phyloP scores from a whole-genome alignment of 2,113 vertebrate species.

The Phaetusa simplex region DNA sequence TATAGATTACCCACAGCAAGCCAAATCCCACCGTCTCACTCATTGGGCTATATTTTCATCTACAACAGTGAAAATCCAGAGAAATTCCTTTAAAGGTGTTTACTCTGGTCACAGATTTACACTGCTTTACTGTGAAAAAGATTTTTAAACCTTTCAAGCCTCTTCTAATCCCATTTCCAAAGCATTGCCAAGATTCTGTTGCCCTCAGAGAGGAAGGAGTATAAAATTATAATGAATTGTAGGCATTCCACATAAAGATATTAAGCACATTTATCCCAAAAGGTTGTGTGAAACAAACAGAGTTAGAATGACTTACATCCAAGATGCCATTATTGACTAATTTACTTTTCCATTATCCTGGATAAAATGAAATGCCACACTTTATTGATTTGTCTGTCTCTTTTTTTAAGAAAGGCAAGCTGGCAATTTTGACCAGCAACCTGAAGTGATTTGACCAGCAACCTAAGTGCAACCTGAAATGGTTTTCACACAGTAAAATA shows the following conservation, averaged over 20 bases:
- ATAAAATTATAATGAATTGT: background rate
- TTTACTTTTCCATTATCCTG: background rate
- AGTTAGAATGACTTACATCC: background rate
- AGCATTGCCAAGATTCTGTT: background rate
- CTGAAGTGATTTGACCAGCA: background rate
- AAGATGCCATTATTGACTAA: background rate
- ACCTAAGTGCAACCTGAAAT: background rate
- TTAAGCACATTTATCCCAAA: background rate
- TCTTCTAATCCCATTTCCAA: background rate
- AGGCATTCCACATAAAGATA: background rate
- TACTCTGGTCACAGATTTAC: background rate
- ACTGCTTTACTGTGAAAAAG: background rate
- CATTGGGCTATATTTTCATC: background rate
- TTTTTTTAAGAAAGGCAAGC: background rate
- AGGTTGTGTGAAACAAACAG: background rate
- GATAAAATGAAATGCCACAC: background rate
- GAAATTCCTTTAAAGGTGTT: background rate
- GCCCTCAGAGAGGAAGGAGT: background rate
- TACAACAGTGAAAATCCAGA: background rate
- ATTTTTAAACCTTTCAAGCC: background rate
- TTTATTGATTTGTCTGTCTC: background rate
- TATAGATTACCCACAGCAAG: background rate
- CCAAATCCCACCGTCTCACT: background rate
- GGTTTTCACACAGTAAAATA: background rate
- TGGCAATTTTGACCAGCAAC: background rate